Evolutionary conservation across 2,888 invertebrate genomes (phyloP).

Genomic region (Cantharis nigra): DNA sequence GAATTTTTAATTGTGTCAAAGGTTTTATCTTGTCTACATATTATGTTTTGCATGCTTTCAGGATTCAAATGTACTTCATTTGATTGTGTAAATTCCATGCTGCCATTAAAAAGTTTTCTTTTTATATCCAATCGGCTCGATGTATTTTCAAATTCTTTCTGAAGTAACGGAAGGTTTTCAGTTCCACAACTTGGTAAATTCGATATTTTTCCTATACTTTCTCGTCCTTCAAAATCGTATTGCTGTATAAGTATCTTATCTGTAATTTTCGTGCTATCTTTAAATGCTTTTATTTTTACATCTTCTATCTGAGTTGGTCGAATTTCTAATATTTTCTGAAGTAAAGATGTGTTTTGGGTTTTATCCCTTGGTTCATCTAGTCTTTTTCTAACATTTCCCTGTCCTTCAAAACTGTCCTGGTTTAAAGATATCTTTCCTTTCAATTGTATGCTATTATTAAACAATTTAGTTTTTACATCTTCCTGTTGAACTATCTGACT

Average conservation of each 20-base stretch:
- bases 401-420: neutral
- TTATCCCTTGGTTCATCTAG: neutral
- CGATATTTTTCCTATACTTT: no score
- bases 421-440: neutral
- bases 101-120: no score
- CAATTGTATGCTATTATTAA: neutral
- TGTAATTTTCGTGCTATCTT: neutral
- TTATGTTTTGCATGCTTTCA: neutral
- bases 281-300: neutral
- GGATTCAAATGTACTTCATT: neutral
- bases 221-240: no score
- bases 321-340: neutral
- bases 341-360: neutral
- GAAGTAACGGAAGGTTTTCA: no score
- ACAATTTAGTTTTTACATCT: neutral
- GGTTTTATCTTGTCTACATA: neutral
- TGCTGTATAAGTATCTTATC: no score
- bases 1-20: neutral
- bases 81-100: neutral
- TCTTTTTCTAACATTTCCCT: neutral
- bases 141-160: no score
- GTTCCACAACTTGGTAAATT: no score
- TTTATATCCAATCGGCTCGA: no score
- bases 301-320: neutral
- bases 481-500: neutral